phyloP scores from a whole-genome alignment of 2,113 vertebrate species.

The Ondatra zibethicus region DNA sequence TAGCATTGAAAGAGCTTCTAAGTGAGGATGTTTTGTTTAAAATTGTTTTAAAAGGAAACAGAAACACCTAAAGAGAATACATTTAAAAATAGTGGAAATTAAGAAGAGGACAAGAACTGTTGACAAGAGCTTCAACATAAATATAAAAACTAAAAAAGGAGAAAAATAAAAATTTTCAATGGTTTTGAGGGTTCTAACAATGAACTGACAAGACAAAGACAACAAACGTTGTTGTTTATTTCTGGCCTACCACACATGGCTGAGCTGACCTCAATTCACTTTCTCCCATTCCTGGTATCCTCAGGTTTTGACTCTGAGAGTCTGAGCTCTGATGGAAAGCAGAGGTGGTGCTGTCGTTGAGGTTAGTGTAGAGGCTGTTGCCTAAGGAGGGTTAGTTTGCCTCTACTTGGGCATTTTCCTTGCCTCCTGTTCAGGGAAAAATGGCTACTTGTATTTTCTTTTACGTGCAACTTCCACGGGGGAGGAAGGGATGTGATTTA shows the following conservation, averaged over 20 bases:
- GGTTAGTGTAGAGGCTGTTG: constrained; percentile 96
- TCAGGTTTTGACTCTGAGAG: constrained; percentile 94
- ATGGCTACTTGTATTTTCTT: constrained; percentile 81
- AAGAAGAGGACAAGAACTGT: constrained; percentile 78
- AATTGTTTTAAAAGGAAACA: constrained; percentile 73
- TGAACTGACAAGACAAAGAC: constrained; percentile 83
- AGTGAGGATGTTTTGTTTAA: constrained; percentile 72
- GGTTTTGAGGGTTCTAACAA: constrained; percentile 80
- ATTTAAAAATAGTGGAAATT: constrained; percentile 15
- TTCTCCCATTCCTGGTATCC: constrained; percentile 95
- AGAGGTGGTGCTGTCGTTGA: constrained; percentile 95
- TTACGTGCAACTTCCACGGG: constrained; percentile 83
- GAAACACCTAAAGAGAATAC: constrained; percentile 79
- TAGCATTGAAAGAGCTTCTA: constrained; percentile 78
- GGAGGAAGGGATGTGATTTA: constrained; percentile 81
- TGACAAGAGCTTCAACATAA: constrained; percentile 86
- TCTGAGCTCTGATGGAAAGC: constrained; percentile 96
- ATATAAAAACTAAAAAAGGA: constrained; percentile 73
- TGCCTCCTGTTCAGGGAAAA: constrained; percentile 94
- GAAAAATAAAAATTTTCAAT: constrained; percentile 80
- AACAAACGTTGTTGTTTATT: constrained; percentile 78
- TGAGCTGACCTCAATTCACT: constrained; percentile 94
- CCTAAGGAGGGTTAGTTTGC: constrained; percentile 93
- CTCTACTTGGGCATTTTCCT: constrained; percentile 93
- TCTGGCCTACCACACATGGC: constrained; percentile 84